phyloP scores from a whole-genome alignment of 1,140 invertebrate genomes.

The Drosophila trapezifrons region DNA sequence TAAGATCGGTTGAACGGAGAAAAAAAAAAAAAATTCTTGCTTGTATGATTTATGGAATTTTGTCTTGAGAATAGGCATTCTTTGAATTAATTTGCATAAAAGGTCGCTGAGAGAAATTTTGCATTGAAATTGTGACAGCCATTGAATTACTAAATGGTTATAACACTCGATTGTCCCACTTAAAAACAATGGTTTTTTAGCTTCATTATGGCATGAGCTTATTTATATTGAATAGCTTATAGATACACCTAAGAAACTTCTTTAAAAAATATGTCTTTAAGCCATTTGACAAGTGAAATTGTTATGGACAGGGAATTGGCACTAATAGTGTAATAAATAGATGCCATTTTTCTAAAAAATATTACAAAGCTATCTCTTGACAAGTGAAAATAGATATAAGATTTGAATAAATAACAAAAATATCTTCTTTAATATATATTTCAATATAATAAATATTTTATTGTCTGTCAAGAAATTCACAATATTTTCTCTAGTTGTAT shows the following conservation, averaged over 20 bases:
- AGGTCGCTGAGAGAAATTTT: background rate
- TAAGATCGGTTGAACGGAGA: background rate
- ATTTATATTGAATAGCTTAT: background rate
- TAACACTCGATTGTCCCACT: constrained; percentile 9
- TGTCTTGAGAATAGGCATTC: background rate
- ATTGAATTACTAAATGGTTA: constrained; percentile 7
- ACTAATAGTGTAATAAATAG: constrained; percentile 1
- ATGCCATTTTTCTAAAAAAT: background rate
- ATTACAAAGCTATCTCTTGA: background rate
- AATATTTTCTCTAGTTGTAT: background rate
- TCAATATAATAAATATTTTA: too few relatives aligned
- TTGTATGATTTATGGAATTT: background rate
- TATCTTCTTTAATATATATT: background rate
- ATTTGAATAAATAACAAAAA: constrained; percentile 3
- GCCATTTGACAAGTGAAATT: background rate
- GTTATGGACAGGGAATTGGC: constrained; percentile 10
- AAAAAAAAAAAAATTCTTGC: background rate
- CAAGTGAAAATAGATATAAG: constrained; percentile 18
- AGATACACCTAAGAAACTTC: background rate
- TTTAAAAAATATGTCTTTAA: background rate
- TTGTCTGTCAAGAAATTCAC: background rate
- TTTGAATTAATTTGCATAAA: constrained; percentile 13
- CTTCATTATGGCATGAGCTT: background rate
- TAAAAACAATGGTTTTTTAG: constrained; percentile 7
- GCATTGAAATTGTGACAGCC: background rate